phyloP scores from a whole-genome alignment of 2,888 invertebrate species.

The Hyles lineata region DNA sequence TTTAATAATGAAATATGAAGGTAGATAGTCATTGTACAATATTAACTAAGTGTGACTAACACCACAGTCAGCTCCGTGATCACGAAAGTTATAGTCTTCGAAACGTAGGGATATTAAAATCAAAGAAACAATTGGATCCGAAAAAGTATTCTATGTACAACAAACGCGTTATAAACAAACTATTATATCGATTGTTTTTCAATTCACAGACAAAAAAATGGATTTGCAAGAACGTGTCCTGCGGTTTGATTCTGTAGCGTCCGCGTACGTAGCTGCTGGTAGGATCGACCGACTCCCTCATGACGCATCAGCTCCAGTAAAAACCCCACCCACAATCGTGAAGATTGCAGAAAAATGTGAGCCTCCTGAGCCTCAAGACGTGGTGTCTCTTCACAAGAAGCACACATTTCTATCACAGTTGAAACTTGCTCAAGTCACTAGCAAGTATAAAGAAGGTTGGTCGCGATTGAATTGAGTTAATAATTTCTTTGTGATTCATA shows the following conservation, averaged over 20 bases:
- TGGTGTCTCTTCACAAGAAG: constrained; percentile 72
- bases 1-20: no score
- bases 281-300: constrained; percentile 59
- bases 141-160: no score
- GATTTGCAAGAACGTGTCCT: constrained; percentile 85
- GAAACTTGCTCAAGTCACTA: constrained; percentile 82
- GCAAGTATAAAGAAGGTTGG: constrained; percentile 85
- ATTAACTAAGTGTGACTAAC: no score
- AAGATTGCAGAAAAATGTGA: not conserved
- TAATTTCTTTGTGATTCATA: no score
- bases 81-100: no score
- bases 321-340: no score
- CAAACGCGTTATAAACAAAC: no score
- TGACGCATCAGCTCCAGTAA: constrained; percentile 62
- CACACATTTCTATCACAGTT: constrained; percentile 85
- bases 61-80: no score
- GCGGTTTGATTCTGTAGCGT: constrained; percentile 78
- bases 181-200: not conserved
- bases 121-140: no score
- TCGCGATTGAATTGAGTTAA: not conserved
- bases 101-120: no score
- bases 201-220: constrained; percentile 80
- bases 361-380: constrained; percentile 41
- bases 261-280: constrained; percentile 75
- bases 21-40: no score